phyloP scores from a whole-genome alignment of 2,888 invertebrate genomes.

The Abrostola tripartita region DNA sequence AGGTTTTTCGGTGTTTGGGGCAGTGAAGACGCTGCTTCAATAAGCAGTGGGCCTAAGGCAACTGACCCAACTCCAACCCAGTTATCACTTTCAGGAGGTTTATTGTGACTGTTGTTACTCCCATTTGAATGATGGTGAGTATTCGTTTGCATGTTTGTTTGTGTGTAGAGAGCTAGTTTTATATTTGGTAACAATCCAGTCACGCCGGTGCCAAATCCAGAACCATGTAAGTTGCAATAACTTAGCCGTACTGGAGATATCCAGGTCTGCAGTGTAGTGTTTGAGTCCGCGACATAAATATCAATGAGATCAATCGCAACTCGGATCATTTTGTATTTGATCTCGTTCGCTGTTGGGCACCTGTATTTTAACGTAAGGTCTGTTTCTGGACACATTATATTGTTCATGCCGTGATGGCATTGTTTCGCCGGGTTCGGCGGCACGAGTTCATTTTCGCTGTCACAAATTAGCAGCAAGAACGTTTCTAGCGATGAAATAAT shows the following conservation, averaged over 20 bases:
- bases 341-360: constrained; percentile 94
- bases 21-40: constrained; percentile 96
- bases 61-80: constrained; percentile 98
- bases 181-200: constrained; percentile 95
- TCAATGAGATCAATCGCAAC: constrained; percentile 96
- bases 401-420: constrained; percentile 94
- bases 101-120: constrained; percentile 79
- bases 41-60: constrained; percentile 95
- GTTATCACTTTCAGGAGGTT: constrained; percentile 88
- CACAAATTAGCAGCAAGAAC: constrained; percentile 94
- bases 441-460: constrained; percentile 96
- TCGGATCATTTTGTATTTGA: constrained; percentile 98
- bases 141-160: constrained; percentile 89
- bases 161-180: constrained; percentile 89
- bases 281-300: constrained; percentile 96
- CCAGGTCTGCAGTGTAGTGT: constrained; percentile 96
- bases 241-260: constrained; percentile 96
- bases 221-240: constrained; percentile 98
- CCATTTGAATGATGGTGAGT: constrained; percentile 87
- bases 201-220: constrained; percentile 95
- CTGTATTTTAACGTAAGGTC: constrained; percentile 91
- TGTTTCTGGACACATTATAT: constrained; percentile 91
- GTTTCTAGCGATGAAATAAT: constrained; percentile 96
- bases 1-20: constrained; percentile 93
- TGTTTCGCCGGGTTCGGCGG: constrained; percentile 93